Evolutionary conservation across 2,113 vertebrate species (phyloP).

Genomic region (Alligator sinensis): DNA sequence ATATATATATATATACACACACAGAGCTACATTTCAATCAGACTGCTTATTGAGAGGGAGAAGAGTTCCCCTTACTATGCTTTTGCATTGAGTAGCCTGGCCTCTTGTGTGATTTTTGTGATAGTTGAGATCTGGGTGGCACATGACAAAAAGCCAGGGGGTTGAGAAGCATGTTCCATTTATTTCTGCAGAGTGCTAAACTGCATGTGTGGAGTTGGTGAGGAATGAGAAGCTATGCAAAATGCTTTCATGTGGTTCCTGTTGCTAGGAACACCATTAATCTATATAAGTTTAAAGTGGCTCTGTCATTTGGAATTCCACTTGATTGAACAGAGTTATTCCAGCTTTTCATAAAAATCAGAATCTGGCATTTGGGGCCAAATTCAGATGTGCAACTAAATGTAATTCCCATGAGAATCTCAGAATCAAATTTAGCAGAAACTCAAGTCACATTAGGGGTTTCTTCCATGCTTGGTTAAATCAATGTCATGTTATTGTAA

Average conservation of each 20-base stretch:
- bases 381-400: neutral
- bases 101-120: neutral
- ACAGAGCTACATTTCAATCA: neutral
- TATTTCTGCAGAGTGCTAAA: neutral
- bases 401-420: neutral
- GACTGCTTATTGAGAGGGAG: neutral
- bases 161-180: neutral
- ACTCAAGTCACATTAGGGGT: neutral
- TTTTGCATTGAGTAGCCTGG: neutral
- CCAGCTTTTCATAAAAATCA: neutral
- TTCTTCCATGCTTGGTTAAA: neutral
- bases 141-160: neutral
- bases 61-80: neutral
- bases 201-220: neutral
- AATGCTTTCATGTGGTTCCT: neutral
- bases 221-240: too few species aligned
- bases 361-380: neutral
- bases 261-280: neutral
- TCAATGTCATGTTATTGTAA: neutral
- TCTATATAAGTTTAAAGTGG: neutral
- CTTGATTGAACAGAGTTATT: neutral
- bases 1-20: too few species aligned
- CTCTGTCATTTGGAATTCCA: constrained; percentile 7
- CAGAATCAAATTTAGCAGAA: neutral
- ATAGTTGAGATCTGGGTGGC: neutral